phyloP scores from a whole-genome alignment of 2,113 vertebrate genomes.

The Centropus unirufus region DNA sequence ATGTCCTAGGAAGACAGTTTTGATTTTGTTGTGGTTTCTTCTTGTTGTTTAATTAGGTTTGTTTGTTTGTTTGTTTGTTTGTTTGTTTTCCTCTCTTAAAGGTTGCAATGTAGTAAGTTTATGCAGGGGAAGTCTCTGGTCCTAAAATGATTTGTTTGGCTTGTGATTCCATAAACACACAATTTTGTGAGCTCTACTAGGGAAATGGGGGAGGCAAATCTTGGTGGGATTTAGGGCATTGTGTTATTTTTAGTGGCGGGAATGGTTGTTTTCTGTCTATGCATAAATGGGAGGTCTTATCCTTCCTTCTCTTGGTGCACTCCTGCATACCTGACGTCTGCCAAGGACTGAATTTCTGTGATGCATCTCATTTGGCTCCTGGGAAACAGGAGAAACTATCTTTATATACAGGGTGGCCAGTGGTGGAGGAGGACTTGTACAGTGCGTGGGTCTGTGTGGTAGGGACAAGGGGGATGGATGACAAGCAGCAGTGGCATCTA shows the following conservation, averaged over 20 bases:
- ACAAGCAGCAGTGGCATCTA: fast-evolving
- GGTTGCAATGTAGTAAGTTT: not conserved
- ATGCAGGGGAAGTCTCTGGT: not conserved
- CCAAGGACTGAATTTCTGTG: not conserved
- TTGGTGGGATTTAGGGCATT: not conserved
- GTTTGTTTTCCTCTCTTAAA: not conserved
- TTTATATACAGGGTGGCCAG: not conserved
- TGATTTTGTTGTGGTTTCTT: not conserved
- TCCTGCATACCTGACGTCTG: not conserved
- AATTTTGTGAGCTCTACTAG: not conserved
- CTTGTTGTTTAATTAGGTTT: not conserved
- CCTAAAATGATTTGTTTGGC: not conserved
- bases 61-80: not conserved
- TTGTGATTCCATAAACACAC: not conserved
- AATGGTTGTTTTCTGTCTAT: not conserved
- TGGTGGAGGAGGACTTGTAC: not conserved
- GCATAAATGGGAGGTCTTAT: not conserved
- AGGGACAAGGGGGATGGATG: fast-evolving
- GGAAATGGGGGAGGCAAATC: not conserved
- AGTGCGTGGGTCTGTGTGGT: fast-evolving
- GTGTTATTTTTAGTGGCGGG: not conserved
- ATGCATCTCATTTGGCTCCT: fast-evolving
- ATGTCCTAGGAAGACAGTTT: not conserved
- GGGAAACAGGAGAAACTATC: not conserved
- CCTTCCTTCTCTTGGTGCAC: not conserved